Evolutionary conservation across 1,140 invertebrate species (phyloP), one percentile per base, ranked within the genome.

Genomic region (Pogonognathellus flavescens): DNA sequence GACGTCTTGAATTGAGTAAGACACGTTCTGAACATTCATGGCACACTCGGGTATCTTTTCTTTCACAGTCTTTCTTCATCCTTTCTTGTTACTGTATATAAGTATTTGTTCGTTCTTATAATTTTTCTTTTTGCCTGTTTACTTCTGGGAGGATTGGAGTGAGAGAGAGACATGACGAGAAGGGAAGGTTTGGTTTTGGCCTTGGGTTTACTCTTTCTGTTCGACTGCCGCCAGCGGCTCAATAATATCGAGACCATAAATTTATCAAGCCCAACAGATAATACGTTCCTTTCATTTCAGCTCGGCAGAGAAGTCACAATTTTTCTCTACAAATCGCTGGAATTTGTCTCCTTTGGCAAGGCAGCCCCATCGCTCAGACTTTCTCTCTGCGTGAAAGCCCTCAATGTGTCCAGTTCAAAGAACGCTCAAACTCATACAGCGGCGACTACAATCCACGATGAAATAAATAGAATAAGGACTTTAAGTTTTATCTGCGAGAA

Each of bases 191-290:
- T 76, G 70, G 70, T 18, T 50, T 53, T 81, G 50, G 80, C 80
- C 80, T 25, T 53, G 80, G 50, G 25, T 55, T 81, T 81, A 25
- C 80, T 52, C 14, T 81, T 81, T 81, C 52, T 9, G 53, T 41
- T 81, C 80, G 13, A 20, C 25, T 57, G 80, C 80, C 52, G 53
- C 49, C 20, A 82, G 70, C 80, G 57, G 82, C 82, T 86, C 82
- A 86, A 84, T 84, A 86, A 80, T 86, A 86, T 84, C 80, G 82
- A 84, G 82, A 50, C 83, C 86, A 86, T 86, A 86, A 86, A 86
- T 86, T 86, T 86, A 86, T 86, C 86, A 86, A 84, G 53, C 72
- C 50, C 80, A 57, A 81, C 81, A 83, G 81, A 83, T 86, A 83
- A 83, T 83, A 86, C 85, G 62, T 86, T 86, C 53, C 70, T 80